Percentiles rank a stretch among this genome's conserved stretches.
Conservation (phyloP, 1,140 invertebrate species). For the Drosophila yakuba region DNA sequence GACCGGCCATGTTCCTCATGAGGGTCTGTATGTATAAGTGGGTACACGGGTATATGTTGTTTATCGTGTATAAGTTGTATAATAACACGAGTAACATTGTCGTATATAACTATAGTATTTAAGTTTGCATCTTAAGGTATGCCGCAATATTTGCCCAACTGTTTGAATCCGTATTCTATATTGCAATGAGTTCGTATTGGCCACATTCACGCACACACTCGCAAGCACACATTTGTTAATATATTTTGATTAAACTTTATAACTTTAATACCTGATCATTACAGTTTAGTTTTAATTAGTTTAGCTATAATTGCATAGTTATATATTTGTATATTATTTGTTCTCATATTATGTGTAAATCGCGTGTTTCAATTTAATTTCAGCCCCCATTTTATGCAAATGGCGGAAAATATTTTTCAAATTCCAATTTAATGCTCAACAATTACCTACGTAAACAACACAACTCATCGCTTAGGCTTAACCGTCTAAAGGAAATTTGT, state of each 20-base stretch:
- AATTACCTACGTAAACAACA: slow-evolving; percentile 63
- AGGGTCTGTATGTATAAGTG: slow-evolving; percentile 40
- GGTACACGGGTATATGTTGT: slow-evolving; percentile 50
- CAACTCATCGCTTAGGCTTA: slow-evolving; percentile 34
- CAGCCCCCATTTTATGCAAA: slow-evolving; percentile 5
- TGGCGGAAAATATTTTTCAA: slow-evolving; percentile 23
- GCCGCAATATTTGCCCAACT: slow-evolving; percentile 47
- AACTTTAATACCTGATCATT: slow-evolving; percentile 59
- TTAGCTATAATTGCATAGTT: slow-evolving; percentile 41
- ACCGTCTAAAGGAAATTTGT: slow-evolving; percentile 30
- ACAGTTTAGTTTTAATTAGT: slow-evolving; percentile 36
- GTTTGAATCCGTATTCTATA: slow-evolving; percentile 37
- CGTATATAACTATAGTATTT: slow-evolving; percentile 42
- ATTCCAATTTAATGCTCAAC: slow-evolving; percentile 54
- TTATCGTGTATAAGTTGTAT: slow-evolving; percentile 54
- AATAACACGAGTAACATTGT: slow-evolving; percentile 55
- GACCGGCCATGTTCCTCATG: slow-evolving; percentile 21
- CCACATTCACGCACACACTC: slow-evolving; percentile 36
- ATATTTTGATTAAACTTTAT: slow-evolving; percentile 55
- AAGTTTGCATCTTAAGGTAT: slow-evolving; percentile 37
- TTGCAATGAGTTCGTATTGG: slow-evolving; percentile 45
- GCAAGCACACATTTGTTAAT: slow-evolving; percentile 27
- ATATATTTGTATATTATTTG: slow-evolving; percentile 7
- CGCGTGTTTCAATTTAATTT: neutral
- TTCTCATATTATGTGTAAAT: neutral